Base-by-base conservation (phyloP, 2,113 vertebrate genomes). In the Otolemur garnettii region DNA sequence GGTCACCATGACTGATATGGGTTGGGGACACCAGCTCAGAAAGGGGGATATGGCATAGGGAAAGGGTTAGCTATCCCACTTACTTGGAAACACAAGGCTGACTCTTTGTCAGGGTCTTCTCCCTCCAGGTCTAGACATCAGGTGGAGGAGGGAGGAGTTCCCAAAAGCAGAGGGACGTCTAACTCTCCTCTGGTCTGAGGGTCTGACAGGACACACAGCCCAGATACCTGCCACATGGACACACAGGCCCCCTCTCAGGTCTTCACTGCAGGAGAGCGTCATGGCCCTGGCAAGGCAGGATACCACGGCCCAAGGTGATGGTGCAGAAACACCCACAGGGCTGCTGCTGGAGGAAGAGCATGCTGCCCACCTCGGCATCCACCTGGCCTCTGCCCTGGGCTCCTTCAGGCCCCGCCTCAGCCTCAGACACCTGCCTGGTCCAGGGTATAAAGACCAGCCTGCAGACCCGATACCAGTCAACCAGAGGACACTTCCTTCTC, bases 211-310 rank as follows among this genome's bases (percentile, higher is more conserved):
- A 60, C 14, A 45, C 59, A 35, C 42, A 22, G 64, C 21, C 42
- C 45, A 5, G 26, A 69, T 33, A 53, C 26, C 30, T 53, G 8
- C 21, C 19, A 11, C 4, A 15, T 4, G 30, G 21, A 30, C 30
- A 53, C 6, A 17, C 1, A 24, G 55, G 28, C 53, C 3, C 5
- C 26, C 13, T 50, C 19, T 5, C 8, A 50, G n/a, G 26, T 91
- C 78, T 45, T 14, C 7, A 1, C 15, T 2, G 0, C 12, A 0
- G n/a, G 42, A 12, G 19, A 7, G 9, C 8, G 10, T 33, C 53
- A 28, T 7, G 26, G 62, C 28, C 7, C 82, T 0, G 22, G 50
- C n/a, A 33, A 2, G 17, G 72, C 57, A 59, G 53, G n/a, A 28
- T 2, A 9, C 26, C n/a, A 28, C 69, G 42, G 55, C n/a, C n/a